Base-by-base conservation (phyloP, 2,797 vertebrate genomes). In the Sternarchorhynchus goeldii region DNA sequence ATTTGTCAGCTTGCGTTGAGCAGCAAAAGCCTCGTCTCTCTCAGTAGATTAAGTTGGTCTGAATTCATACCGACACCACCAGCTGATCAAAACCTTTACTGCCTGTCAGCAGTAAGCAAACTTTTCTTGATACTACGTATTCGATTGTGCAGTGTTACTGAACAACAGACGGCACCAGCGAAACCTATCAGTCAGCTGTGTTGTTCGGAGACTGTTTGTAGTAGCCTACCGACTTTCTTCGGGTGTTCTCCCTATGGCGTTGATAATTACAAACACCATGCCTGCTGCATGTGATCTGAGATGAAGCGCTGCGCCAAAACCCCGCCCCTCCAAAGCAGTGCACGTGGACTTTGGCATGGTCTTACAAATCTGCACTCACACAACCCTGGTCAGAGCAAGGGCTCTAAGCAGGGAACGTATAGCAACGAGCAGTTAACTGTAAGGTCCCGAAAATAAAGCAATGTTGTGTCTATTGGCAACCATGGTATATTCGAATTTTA, bases 261-360 rank as follows among this genome's bases (percentile, higher is more conserved):
- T 41, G 39, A 41, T 41, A 58, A 76, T 85, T 75, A 50, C 84
- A 83, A 82, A 83, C 87, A 75, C 62, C 90, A 91, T n/a, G 92
- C 91, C 84, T 81, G 57, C 83, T 81, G 87, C 91, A 91, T 65
- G 90, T 92, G 91, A 90, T 86, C 85, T 58, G 78, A 41, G 64
- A 77, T 63, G 79, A 20, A 59, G 76, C 79, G 1, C 78, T 32
- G 57, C 76, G 71, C 63, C 50, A 7, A 75, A 86, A 76, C 87
- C 86, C 82, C 90, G 88, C 92, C 93, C 76, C 89, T 84, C 82
- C 53, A 34, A 68, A 86, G 83, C 75, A 17, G 36, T 64, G 87
- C 93, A 93, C 91, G 91, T 94, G 93, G 92, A 92, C 91, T 91
- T 91, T 92, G 90, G 90, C 91, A 90, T 90, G 91, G 87, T 77